Evolutionary conservation across 2,113 vertebrate genomes (phyloP), one percentile per base, ranked within the genome.

Genomic region (Sebastes schlegelii): DNA sequence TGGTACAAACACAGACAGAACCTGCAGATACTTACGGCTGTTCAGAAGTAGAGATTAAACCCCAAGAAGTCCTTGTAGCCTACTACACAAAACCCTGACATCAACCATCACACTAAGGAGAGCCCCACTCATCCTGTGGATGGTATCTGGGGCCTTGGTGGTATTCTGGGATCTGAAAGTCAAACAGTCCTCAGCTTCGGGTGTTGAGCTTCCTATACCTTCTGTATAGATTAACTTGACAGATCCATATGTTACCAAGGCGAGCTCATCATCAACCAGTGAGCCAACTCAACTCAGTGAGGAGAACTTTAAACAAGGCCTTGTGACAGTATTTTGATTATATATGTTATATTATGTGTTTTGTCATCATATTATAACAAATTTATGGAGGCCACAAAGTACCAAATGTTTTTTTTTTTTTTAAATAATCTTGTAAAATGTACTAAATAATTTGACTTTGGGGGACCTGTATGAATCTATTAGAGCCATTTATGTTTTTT

Each of bases 151-250:
- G 67, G 58, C 66, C 43, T 23, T 70, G 63, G 16, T 52, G 64
- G 26, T 86, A 58, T 71, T 89, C 65, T 52, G 64, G 73, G 21
- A 84, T 23, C n/a, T 68, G 46, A 67, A 73, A 88, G 4, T 74
- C 73, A 87, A 60, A 74, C 76, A 75, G 48, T 67, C 52, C 42
- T 73, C 42, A 62, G 48, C n/a, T 71, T n/a, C 26, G 61, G 19
- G 57, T 65, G 79, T 73, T 64, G 14, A 79, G 12, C 17, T 10
- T 70, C 69, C 43, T 48, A 48, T 67, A 74, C 8, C 0, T 9
- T 73, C 77, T 84, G 66, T 77, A 62, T 82, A 79, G 66, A 70
- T 84, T 81, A 64, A 84, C 71, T 71, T 77, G 78, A 71, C 81
- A 68, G 23, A 75, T 75, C 60, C 46, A 67, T 71, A 57, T 67